A percentile compares a stretch with the other conserved stretches of the same genome.
These are phyloP conservation scores for Trichomycterus rosablanca DNA, from an alignment of 2,113 vertebrate genomes.

Conservation along the genomic window DNA sequence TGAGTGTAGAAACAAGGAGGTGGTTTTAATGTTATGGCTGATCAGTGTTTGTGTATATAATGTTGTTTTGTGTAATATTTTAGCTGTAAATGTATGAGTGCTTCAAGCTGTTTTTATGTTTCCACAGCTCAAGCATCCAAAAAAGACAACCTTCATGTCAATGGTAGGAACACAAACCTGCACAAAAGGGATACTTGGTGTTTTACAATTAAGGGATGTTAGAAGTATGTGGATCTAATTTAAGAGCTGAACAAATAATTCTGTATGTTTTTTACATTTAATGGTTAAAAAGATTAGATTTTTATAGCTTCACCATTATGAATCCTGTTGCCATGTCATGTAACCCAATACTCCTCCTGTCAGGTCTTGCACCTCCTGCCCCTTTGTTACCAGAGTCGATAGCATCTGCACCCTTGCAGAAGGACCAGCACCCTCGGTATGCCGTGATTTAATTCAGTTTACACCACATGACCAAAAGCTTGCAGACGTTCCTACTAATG, in stretches of 20 bases:
- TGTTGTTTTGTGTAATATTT: too few relatives aligned
- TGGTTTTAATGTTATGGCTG: too few relatives aligned
- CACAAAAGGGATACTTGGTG: background rate
- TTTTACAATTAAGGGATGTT: too few relatives aligned
- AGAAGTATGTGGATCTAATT: background rate
- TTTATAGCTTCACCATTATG: too few relatives aligned
- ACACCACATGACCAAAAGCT: too few relatives aligned
- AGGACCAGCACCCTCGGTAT: constrained; percentile 64
- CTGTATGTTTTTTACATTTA: too few relatives aligned
- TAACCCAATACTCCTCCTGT: background rate
- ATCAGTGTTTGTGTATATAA: too few relatives aligned
- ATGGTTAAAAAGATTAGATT: too few relatives aligned
- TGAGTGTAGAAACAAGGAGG: too few relatives aligned
- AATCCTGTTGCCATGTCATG: too few relatives aligned
- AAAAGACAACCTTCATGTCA: constrained; percentile 2
- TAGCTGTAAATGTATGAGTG: too few relatives aligned
- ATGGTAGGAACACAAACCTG: constrained; percentile 32
- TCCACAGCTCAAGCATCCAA: constrained; percentile 25
- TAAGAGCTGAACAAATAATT: background rate
- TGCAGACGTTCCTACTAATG: too few relatives aligned
- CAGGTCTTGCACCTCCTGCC: constrained; percentile 50
- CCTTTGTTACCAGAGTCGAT: constrained; percentile 14
- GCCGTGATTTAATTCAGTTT: background rate
- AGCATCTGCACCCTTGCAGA: constrained; percentile 42
- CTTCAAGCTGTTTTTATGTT: background rate